Evolutionary conservation across 1,140 invertebrate genomes (phyloP), one percentile per base, ranked within the genome.

Genomic region (Battus philenor): DNA sequence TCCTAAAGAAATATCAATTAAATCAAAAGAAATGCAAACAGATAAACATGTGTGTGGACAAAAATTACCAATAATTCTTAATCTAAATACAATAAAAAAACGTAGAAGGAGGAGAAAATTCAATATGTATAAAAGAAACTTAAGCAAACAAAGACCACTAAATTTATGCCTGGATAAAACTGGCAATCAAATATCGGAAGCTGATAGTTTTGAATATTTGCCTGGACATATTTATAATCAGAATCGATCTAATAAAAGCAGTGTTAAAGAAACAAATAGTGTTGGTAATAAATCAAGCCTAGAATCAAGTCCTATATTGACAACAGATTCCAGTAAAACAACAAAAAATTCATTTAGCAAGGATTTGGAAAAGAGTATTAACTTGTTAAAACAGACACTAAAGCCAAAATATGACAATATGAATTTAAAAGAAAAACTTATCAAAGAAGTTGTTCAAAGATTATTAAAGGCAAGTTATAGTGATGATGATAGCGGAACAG

Each of bases 131-230:
- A 68, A 41, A 59, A 72, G 51, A 48, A 67, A 62, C 12, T 52
- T 52, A 46, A 12, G n/a, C 27, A 33, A 34, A 29, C 8, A 2
- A 30, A 33, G 64, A 10, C 71, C 62, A 46, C 51, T 59, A 47
- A 62, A 61, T 48, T 11, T 55, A 8, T 50, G 50, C 18, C 59
- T 60, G 45, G 73, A 76, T 8, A 80, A 72, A 50, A 73, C 45
- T 56, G 70, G 54, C 18, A 73, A 73, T 13, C 73, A 75, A 53
- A 48, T 86, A 50, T 85, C 83, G 13, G 75, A 74, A 59, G 80
- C 81, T 6, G 82, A 86, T 39, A 87, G 84, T 51, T 87, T 87
- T 68, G 86, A 87, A 71, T 87, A 86, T 47, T 78, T 87, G 81
- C 84, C 83, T 41, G 86, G 82, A 2, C 71, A 85, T 60, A 67